phyloP scores from a whole-genome alignment of 1,140 invertebrate genomes.

The Cyclargus thomasi region DNA sequence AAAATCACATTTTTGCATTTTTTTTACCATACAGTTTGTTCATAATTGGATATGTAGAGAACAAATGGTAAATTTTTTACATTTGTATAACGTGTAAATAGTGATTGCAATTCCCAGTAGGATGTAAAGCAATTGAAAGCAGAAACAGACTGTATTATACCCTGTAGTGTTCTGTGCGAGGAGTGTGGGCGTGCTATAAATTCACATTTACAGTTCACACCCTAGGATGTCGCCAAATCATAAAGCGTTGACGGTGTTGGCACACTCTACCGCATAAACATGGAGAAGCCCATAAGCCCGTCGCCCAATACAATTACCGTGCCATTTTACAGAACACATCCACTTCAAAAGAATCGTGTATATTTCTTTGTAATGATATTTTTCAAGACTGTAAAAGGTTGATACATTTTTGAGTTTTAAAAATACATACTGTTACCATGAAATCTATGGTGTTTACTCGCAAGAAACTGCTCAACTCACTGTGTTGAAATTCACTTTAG shows the following conservation, averaged over 20 bases:
- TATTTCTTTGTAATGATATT: background rate
- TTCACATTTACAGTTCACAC: conserved; percentile 40
- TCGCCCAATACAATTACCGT: background rate
- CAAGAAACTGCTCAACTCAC: no score
- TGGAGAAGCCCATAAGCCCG: conserved; percentile 24
- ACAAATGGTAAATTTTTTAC: no score
- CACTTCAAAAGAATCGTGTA: background rate
- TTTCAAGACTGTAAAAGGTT: background rate
- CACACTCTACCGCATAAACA: conserved; percentile 49
- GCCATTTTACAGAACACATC: background rate
- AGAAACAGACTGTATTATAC: conserved; percentile 4
- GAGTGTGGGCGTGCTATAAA: conserved; percentile 38
- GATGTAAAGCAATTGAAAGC: no score
- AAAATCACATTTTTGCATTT: no score
- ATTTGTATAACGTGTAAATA: no score
- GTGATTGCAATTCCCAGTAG: no score
- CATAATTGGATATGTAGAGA: no score
- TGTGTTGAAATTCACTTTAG: no score
- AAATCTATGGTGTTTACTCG: no score
- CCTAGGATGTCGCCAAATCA: conserved; percentile 45
- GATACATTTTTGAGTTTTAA: no score
- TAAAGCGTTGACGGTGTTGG: conserved; percentile 51
- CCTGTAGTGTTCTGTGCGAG: conserved; percentile 33
- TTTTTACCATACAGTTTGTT: no score
- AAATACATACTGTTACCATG: no score